Percentiles rank a stretch among this genome's conserved stretches.
phyloP scores from a whole-genome alignment of 2,113 vertebrate genomes.

The Tauraco erythrolophus region DNA sequence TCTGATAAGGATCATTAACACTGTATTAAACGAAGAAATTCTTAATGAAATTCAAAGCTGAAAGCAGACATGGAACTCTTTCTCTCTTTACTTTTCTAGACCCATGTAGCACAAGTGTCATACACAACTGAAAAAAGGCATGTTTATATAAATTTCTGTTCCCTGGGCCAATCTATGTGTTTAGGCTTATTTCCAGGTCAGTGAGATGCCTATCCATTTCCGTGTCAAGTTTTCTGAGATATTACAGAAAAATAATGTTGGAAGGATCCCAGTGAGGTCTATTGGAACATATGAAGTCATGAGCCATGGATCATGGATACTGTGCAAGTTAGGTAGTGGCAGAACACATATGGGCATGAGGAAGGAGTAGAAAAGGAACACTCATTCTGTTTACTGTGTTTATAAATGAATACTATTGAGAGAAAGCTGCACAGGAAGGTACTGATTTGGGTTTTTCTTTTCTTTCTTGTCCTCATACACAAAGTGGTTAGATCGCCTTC shows the following conservation, averaged over 20 bases:
- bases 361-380: not conserved
- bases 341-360: not conserved
- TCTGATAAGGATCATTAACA: not conserved
- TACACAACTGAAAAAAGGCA: not conserved
- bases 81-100: not conserved
- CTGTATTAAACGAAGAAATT: not conserved
- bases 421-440: not conserved
- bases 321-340: not conserved
- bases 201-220: not conserved
- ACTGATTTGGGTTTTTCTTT: not conserved
- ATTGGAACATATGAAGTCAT: not conserved
- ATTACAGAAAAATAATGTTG: not conserved
- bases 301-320: not conserved
- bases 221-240: not conserved
- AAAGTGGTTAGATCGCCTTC: not conserved
- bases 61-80: not conserved
- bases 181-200: not conserved
- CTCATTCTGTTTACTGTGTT: not conserved
- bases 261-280: not conserved
- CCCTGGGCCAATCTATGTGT: not conserved
- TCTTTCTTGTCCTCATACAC: not conserved
- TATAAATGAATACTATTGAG: not conserved
- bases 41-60: not conserved
- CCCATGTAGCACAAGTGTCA: not conserved
- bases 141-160: not conserved